Evolutionary conservation across 2,113 vertebrate species (phyloP).

Genomic region (Rhinolophus sinicus): DNA sequence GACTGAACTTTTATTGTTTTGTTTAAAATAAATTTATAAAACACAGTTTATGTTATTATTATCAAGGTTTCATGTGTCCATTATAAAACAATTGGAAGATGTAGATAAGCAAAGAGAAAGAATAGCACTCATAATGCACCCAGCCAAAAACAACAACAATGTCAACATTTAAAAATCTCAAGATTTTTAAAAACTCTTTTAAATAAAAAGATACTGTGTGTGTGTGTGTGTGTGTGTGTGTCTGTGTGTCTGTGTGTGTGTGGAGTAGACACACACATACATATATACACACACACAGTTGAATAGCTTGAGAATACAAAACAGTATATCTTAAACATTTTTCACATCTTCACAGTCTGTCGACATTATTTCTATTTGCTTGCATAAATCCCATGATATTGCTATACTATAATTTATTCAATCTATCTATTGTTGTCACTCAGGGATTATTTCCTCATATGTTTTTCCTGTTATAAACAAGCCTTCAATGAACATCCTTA

Average conservation of each 20-base stretch:
- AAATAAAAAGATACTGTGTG: neutral
- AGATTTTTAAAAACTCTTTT: neutral
- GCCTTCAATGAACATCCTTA: neutral
- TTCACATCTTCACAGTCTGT: neutral
- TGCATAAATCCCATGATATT: neutral
- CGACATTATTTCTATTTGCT: neutral
- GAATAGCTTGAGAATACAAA: neutral
- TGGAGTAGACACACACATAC: no score
- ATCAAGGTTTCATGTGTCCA: neutral
- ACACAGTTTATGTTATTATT: neutral
- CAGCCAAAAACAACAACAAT: neutral
- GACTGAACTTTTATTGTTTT: neutral
- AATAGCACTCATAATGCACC: neutral
- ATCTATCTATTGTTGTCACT: neutral
- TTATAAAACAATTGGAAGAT: neutral
- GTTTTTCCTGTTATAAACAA: slow-evolving; percentile 15
- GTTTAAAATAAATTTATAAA: neutral
- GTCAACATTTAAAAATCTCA: neutral
- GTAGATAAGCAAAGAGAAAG: neutral
- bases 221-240: no score
- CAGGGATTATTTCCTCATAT: neutral
- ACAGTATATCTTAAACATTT: neutral
- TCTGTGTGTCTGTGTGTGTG: no score
- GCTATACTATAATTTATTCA: neutral
- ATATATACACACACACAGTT: neutral